Evolutionary conservation across 2,888 invertebrate genomes (phyloP).

Genomic region (Acrobasis repandana): DNA sequence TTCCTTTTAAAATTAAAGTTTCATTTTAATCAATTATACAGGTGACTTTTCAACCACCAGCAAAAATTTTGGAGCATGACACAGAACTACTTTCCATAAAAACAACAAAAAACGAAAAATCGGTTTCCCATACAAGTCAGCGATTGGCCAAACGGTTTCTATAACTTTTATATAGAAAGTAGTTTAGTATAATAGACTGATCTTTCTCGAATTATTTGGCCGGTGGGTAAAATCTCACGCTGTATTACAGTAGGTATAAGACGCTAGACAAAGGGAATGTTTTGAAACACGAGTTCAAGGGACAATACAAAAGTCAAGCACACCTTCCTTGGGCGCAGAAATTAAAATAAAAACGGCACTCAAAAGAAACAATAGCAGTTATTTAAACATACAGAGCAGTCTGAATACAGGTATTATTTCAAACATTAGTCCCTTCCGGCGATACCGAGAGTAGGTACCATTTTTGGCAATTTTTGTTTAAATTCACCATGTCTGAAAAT

Average conservation of each 20-base stretch:
- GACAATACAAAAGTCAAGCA: slow-evolving; percentile 16
- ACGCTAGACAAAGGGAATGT: slow-evolving; percentile 19
- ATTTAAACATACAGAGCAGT: slow-evolving; percentile 41
- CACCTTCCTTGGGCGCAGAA: slow-evolving; percentile 25
- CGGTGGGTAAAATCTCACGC: too few species aligned
- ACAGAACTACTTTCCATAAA: too few species aligned
- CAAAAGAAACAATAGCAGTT: slow-evolving; percentile 40
- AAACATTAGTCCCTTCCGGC: slow-evolving; percentile 47
- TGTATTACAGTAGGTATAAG: background rate
- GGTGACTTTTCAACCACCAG: too few species aligned
- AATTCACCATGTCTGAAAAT: background rate
- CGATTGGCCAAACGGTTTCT: too few species aligned
- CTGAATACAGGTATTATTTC: slow-evolving; percentile 33
- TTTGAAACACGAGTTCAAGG: slow-evolving; percentile 9
- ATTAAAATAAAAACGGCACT: slow-evolving; percentile 35
- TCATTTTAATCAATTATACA: too few species aligned
- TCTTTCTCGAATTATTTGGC: too few species aligned
- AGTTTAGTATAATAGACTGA: too few species aligned
- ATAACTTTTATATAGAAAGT: too few species aligned
- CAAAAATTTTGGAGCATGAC: too few species aligned
- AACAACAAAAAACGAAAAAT: too few species aligned
- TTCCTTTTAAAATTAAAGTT: too few species aligned
- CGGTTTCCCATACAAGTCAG: too few species aligned
- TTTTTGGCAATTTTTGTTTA: background rate
- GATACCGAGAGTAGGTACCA: slow-evolving; percentile 16